Conservation (phyloP, 1,140 invertebrate species). For the Gerris buenoi region DNA sequence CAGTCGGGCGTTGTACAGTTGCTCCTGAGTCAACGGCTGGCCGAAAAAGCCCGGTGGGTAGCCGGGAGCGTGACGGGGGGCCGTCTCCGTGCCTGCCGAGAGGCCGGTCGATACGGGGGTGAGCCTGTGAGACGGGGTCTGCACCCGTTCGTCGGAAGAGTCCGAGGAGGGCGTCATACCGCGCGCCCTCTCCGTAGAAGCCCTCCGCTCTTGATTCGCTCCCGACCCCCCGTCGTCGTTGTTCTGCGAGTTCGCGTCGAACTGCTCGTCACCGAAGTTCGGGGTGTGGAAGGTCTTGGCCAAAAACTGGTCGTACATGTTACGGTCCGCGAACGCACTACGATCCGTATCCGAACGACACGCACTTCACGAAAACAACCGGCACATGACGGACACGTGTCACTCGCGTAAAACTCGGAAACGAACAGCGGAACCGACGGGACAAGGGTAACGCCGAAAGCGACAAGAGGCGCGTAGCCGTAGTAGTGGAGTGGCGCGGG, state of each 20-base stretch:
- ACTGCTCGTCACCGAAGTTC: neutral
- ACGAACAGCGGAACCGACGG: too few relatives aligned
- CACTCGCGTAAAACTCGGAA: too few relatives aligned
- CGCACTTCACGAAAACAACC: too few relatives aligned
- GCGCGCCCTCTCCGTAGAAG: too few relatives aligned
- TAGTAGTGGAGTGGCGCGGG: too few relatives aligned
- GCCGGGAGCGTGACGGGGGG: conserved; percentile 10
- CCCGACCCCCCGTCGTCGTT: neutral
- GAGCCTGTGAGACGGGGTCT: neutral
- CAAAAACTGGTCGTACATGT: neutral
- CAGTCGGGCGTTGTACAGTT: conserved; percentile 24
- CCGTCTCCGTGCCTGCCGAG: conserved; percentile 6
- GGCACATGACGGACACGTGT: too few relatives aligned
- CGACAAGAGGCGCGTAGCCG: too few relatives aligned
- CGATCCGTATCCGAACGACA: too few relatives aligned
- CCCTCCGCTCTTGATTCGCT: neutral
- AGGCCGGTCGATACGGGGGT: neutral
- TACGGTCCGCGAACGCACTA: too few relatives aligned
- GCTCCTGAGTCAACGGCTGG: conserved; percentile 15
- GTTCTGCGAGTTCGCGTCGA: neutral
- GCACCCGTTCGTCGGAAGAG: neutral
- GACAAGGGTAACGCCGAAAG: too few relatives aligned
- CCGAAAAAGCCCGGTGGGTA: neutral
- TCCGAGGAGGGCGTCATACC: neutral
- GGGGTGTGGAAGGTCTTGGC: neutral